These are phyloP conservation scores for Trichacis sp. DNA, from an alignment of 2,888 invertebrate genomes.

Conservation along the genomic window DNA sequence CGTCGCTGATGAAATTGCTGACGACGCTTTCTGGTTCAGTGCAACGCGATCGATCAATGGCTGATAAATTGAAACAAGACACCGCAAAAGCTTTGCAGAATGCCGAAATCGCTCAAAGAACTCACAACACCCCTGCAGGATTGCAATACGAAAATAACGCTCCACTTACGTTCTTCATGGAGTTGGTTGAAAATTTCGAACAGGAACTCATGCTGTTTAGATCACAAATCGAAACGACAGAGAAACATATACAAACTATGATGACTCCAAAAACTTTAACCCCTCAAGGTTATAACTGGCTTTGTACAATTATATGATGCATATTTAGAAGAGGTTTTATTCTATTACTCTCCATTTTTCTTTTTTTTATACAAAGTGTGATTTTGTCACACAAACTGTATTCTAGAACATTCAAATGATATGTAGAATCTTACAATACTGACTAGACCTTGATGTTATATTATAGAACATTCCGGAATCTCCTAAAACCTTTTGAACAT, in stretches of 20 bases:
- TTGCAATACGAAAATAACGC: slow-evolving; percentile 82
- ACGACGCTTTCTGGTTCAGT: slow-evolving; percentile 75
- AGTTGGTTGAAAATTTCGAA: slow-evolving; percentile 79
- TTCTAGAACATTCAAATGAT: too few relatives aligned
- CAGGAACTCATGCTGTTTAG: slow-evolving; percentile 77
- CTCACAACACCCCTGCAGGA: slow-evolving; percentile 81
- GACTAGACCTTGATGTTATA: too few relatives aligned
- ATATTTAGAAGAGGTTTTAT: too few relatives aligned
- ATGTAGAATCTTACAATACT: too few relatives aligned
- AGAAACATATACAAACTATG: slow-evolving; percentile 78
- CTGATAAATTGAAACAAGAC: slow-evolving; percentile 78
- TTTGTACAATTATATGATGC: too few relatives aligned
- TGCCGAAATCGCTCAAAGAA: slow-evolving; percentile 83
- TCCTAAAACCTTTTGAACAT: too few relatives aligned
- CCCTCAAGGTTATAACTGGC: slow-evolving; percentile 80
- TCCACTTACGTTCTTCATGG: slow-evolving; percentile 79
- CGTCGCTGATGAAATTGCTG: slow-evolving; percentile 72
- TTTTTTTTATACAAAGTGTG: too few relatives aligned
- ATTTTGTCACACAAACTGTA: too few relatives aligned
- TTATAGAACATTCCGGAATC: too few relatives aligned
- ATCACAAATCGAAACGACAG: slow-evolving; percentile 79
- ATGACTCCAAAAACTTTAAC: slow-evolving; percentile 76
- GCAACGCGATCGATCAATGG: slow-evolving; percentile 73
- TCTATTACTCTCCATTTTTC: too few relatives aligned
- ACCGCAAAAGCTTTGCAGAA: slow-evolving; percentile 80